These are phyloP conservation scores for Psilopsiagon aymara DNA, from an alignment of 2,113 vertebrate species.

Conservation along the genomic window DNA sequence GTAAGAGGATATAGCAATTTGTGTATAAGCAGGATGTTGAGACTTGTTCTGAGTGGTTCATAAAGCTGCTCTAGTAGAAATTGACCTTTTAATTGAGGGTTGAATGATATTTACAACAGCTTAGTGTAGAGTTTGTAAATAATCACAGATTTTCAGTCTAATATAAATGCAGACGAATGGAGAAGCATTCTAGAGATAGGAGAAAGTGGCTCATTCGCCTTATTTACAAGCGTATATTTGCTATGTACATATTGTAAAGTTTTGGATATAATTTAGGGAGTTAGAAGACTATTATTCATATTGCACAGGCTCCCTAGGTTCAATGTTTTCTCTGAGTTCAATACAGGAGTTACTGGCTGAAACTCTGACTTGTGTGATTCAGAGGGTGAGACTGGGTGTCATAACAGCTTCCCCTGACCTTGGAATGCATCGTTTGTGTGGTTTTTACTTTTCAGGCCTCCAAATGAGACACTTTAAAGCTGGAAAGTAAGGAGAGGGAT, in stretches of 20 bases:
- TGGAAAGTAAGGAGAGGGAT: background rate
- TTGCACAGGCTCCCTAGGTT: background rate
- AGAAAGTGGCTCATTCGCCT: background rate
- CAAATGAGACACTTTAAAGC: background rate
- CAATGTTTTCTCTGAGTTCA: background rate
- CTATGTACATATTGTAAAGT: rapidly evolving
- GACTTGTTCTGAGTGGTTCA: background rate
- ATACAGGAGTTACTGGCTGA: background rate
- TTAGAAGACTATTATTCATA: background rate
- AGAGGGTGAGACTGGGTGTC: background rate
- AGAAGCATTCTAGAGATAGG: background rate
- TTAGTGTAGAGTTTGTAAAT: background rate
- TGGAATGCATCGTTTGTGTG: background rate
- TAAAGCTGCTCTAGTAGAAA: background rate
- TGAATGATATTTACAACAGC: background rate
- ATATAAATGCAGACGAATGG: rapidly evolving
- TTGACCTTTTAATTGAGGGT: background rate
- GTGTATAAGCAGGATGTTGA: background rate
- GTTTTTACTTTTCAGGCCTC: background rate
- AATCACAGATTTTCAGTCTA: background rate
- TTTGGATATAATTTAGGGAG: rapidly evolving
- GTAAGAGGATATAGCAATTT: rapidly evolving
- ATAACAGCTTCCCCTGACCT: background rate
- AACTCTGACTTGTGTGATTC: background rate
- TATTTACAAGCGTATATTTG: rapidly evolving